Evolutionary conservation across 2,888 invertebrate species (phyloP).

Genomic region (Chrysolina haemoptera): DNA sequence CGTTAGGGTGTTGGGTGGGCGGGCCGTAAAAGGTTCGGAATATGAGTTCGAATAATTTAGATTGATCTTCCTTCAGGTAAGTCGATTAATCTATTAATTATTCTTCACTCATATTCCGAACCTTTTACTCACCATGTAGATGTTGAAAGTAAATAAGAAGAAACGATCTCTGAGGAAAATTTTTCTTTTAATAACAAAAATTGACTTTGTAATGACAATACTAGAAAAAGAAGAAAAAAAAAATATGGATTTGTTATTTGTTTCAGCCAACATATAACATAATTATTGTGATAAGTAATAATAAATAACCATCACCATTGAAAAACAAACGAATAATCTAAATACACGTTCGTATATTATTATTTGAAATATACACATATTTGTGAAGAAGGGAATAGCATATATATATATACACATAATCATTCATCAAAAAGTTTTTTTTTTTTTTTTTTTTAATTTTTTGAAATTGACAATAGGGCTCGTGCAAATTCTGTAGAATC

Average conservation of each 20-base stretch:
- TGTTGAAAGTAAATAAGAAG: slow-evolving; percentile 15
- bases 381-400: background rate
- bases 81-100: slow-evolving; percentile 14
- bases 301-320: background rate
- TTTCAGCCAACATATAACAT: background rate
- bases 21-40: slow-evolving; percentile 16
- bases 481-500: background rate
- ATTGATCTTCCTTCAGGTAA: slow-evolving; percentile 6
- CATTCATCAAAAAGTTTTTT: background rate
- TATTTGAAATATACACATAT: slow-evolving; percentile 3
- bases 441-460: background rate
- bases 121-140: slow-evolving; percentile 3
- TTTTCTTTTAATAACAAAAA: slow-evolving; percentile 4
- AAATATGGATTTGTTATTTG: slow-evolving; percentile 3
- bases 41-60: slow-evolving; percentile 11
- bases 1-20: background rate
- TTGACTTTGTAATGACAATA: background rate
- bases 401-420: background rate
- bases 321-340: too few species aligned
- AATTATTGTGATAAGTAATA: background rate
- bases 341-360: background rate
- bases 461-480: slow-evolving; percentile 10
- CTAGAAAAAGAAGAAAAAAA: background rate
- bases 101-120: slow-evolving; percentile 18
- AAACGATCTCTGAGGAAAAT: slow-evolving; percentile 4